Evolutionary conservation across 2,113 vertebrate species (phyloP), one percentile per base, ranked within the genome.

Genomic region (Malurus alboscapulatus): DNA sequence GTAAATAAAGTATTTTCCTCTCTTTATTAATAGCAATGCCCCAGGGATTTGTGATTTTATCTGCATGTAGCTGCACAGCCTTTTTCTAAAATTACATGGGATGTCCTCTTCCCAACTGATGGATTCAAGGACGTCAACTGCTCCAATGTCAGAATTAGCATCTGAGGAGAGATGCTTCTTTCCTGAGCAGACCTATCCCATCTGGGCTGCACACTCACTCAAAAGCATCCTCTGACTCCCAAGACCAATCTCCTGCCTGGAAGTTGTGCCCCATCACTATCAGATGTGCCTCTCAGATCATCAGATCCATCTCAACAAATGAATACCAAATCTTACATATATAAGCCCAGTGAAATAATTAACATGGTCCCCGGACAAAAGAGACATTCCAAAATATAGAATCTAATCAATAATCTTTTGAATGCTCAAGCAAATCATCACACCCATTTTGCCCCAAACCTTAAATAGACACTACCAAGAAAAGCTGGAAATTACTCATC

Each of bases 1-100:
- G 51, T 62, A 94, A 94, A 57, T 65, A 87, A 91, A 44, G 59
- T 57, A 91, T 93, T 72, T 86, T 92, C 50, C 77, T 69, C 71
- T 69, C 63, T 76, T 58, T 66, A 32, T 79, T 45, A 89, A 77
- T 11, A 92, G 91, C 67, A 82, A 74, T 21, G 54, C 58, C 74
- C 75, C 67, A 62, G 72, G 61, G 54, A 71, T 62, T 53, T 55
- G 48, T 72, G 57, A 68, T 78, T 89, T 58, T 44, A 7, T 26
- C 57, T 57, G 17, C 58, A 84, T 11, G 14, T 47, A 84, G 47
- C 38, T 85, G 44, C 68, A 87, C 25, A 80, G 48, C 32, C 63
- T 67, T 88, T 66, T 78, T 26, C 65, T 19, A 14, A 29, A 87
- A 83, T 63, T 55, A 44, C 68, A 94, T 1, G 2, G 36, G 26